Conservation (phyloP, 2,888 invertebrate species). For the Himalopsyche japonica region DNA sequence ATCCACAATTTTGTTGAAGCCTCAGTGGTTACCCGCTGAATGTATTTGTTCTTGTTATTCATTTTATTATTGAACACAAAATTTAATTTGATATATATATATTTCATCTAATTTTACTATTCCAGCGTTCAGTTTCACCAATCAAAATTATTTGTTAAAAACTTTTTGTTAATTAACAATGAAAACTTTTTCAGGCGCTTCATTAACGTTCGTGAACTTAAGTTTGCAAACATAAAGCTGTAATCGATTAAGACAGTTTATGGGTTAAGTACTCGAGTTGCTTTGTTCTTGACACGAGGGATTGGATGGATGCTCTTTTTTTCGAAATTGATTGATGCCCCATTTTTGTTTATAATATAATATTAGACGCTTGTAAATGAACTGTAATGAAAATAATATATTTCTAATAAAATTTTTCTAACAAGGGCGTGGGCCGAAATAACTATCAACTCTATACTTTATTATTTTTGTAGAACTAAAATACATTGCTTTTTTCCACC, state of each 20-base stretch:
- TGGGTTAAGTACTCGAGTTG: neutral
- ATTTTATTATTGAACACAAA: neutral
- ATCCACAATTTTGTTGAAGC: too few relatives aligned
- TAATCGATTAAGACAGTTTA: neutral
- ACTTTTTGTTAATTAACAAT: neutral
- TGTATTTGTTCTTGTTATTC: too few relatives aligned
- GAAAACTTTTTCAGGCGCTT: neutral
- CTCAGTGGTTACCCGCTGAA: too few relatives aligned
- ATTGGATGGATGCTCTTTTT: neutral
- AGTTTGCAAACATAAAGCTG: neutral
- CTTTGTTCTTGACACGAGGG: neutral
- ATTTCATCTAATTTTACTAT: neutral
- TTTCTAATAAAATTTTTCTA: too few relatives aligned
- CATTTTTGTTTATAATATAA: neutral
- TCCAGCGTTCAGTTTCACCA: neutral
- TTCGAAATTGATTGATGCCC: slow-evolving; percentile 1
- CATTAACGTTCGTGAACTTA: neutral
- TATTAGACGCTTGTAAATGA: neutral
- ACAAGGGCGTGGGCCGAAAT: too few relatives aligned
- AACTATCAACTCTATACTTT: too few relatives aligned
- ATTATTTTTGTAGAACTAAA: too few relatives aligned
- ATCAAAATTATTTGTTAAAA: neutral
- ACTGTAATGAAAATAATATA: neutral
- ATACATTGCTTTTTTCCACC: too few relatives aligned
- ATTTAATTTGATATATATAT: neutral